Evolutionary conservation across 2,113 vertebrate genomes (phyloP).

Genomic region (Cyprinodon variegatus): DNA sequence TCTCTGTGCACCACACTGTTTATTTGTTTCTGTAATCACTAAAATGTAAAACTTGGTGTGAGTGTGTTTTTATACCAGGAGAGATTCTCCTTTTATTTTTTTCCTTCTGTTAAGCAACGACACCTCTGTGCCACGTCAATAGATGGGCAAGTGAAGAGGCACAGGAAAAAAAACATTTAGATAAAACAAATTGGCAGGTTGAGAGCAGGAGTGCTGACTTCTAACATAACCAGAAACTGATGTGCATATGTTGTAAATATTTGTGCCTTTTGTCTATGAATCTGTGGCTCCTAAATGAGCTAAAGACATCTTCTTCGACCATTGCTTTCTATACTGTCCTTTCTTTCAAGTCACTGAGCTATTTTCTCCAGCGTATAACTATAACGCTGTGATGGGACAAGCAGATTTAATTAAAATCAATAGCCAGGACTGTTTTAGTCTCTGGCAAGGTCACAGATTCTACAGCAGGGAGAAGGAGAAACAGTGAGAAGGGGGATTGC

Average conservation of each 20-base stretch:
- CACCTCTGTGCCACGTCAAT: conserved; percentile 74
- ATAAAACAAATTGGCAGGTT: conserved; percentile 83
- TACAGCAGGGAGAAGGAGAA: conserved; percentile 45
- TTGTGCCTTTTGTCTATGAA: conserved; percentile 34
- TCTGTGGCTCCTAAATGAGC: conserved; percentile 35
- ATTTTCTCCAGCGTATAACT: conserved; percentile 83
- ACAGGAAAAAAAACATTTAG: conserved; percentile 76
- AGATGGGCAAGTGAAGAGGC: conserved; percentile 71
- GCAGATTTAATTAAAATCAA: conserved; percentile 98
- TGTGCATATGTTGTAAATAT: conserved; percentile 48
- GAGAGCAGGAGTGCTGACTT: conserved; percentile 68
- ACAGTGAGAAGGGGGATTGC: conserved; percentile 71
- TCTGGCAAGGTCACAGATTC: conserved; percentile 90
- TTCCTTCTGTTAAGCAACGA: conserved; percentile 71
- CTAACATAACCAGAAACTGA: conserved; percentile 61
- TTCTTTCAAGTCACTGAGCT: conserved; percentile 80
- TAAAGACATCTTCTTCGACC: background rate
- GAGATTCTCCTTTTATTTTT: conserved; percentile 41
- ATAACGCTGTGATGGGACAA: conserved; percentile 86
- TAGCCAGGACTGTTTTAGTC: conserved; percentile 88
- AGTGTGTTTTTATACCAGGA: conserved; percentile 48
- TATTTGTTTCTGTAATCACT: conserved; percentile 61
- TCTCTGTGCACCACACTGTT: conserved; percentile 35
- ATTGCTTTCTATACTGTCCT: conserved; percentile 20
- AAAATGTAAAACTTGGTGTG: conserved; percentile 73